A percentile compares a stretch with the other conserved stretches of the same genome.
Conservation (phyloP, 2,888 invertebrate species). For the Gnatocerus cornutus region DNA sequence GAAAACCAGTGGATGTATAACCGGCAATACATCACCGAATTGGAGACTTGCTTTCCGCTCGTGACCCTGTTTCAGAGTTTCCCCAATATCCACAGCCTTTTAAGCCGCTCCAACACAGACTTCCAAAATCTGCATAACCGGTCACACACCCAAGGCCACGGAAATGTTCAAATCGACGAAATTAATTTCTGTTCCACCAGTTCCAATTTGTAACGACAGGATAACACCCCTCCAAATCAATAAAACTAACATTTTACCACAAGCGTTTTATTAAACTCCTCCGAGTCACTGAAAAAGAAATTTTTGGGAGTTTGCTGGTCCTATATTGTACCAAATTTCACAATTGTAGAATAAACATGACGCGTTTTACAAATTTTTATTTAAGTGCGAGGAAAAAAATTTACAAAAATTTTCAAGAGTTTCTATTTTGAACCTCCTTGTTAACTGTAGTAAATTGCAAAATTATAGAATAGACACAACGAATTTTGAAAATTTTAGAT, state of each 20-base stretch:
- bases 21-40: slow-evolving; percentile 60
- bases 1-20: slow-evolving; percentile 41
- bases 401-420: no score
- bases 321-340: no score
- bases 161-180: background rate
- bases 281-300: no score
- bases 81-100: slow-evolving; percentile 43
- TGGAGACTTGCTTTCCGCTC: slow-evolving; percentile 60
- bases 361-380: no score
- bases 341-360: no score
- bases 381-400: no score
- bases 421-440: no score
- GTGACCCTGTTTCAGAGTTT: slow-evolving; percentile 57
- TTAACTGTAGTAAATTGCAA: no score
- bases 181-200: slow-evolving; percentile 3
- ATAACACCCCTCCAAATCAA: slow-evolving; percentile 7
- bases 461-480: no score
- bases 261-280: slow-evolving; percentile 8
- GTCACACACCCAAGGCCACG: slow-evolving; percentile 6
- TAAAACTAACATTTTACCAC: slow-evolving; percentile 10
- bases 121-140: slow-evolving; percentile 44
- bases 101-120: slow-evolving; percentile 3
- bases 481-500: no score
- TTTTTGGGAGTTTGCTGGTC: no score
- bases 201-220: slow-evolving; percentile 10